Evolutionary conservation across 2,888 invertebrate species (phyloP).

Genomic region (Onchidella celtica): DNA sequence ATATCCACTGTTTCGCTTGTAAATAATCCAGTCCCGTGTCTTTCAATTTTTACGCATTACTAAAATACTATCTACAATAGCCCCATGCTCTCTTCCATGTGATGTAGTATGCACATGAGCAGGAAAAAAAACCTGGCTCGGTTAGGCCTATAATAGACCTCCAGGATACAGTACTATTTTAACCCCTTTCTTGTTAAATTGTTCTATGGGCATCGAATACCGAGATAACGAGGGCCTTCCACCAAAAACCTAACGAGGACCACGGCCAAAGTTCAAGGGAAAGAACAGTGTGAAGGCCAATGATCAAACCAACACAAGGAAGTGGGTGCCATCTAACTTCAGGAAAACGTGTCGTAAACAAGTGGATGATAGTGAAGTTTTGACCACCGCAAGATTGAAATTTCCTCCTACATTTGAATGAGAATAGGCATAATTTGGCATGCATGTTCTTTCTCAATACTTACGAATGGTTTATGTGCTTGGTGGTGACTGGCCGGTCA

Average conservation of each 20-base stretch:
- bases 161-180: no score
- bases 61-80: no score
- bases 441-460: conserved; percentile 25
- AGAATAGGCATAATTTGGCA: background rate
- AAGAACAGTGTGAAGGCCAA: conserved; percentile 54
- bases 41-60: no score
- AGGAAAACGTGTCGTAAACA: background rate
- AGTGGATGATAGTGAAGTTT: background rate
- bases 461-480: conserved; percentile 42
- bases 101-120: no score
- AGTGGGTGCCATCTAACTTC: background rate
- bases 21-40: no score
- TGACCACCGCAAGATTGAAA: background rate
- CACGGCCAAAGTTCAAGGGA: conserved; percentile 54
- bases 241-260: background rate
- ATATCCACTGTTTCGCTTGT: no score
- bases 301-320: background rate
- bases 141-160: no score
- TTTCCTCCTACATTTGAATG: background rate
- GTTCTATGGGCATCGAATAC: no score
- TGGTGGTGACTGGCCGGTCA: background rate
- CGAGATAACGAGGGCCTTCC: no score
- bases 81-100: no score
- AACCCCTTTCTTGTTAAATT: no score
- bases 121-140: no score